Base-by-base conservation (phyloP, 2,797 vertebrate genomes). In the Enteromius radiatus region DNA sequence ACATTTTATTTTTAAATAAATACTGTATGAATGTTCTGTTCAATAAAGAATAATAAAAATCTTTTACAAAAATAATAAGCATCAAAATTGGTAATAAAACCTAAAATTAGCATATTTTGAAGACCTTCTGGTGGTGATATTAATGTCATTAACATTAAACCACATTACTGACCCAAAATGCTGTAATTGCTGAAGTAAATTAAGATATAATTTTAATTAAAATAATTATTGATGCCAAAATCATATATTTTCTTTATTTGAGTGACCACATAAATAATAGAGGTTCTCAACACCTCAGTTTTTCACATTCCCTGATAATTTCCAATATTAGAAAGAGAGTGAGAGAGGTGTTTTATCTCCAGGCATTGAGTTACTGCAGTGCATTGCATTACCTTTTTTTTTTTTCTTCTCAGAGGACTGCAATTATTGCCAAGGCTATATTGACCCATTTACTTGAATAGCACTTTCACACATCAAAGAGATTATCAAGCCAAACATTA, bases 381-480 rank as follows among this genome's bases (percentile, higher is more conserved):
- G 76, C 67, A 79, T 86, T 80, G 2, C 28, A n/a, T n/a, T n/a
- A 75, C 38, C 75, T 52, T 82, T 61, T 84, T 41, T 41, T 43
- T 3, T 43, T 28, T 86, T 81, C 33, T 33, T 70, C 69, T 70
- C 78, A 38, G 36, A 70, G 63, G 33, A 82, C 65, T 78, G 31
- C 31, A 84, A 82, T 84, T 52, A 28, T 81, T 76, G 61, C 71
- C 63, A 74, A 26, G 49, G 56, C 77, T 75, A 82, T 75, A 80
- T 76, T 84, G 78, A 86, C 78, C 84, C 74, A 76, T 86, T 87
- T 81, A 86, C 70, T 79, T 45, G 61, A 70, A 77, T 49, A 80
- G 64, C 74, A 73, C 69, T 75, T 68, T 69, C 67, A 59, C 33
- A 84, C 67, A 47, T 82, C 23, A 84, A 74, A 63, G 76, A 73